A percentile compares a stretch with the other conserved stretches of the same genome.
Conservation (phyloP, 1,140 invertebrate species). For the Aradophagus sp. region DNA sequence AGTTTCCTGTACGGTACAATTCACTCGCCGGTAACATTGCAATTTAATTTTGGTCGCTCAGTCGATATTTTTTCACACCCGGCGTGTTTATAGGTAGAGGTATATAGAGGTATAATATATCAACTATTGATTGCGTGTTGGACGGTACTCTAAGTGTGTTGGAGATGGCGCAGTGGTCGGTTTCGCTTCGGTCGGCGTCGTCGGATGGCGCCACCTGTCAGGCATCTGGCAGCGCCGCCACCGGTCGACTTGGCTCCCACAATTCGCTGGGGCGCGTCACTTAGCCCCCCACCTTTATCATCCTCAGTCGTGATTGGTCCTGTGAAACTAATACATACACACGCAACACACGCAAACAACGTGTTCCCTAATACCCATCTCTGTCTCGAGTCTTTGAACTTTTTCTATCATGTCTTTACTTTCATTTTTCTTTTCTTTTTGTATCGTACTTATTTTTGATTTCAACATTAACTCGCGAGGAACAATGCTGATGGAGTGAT, state of each 20-base stretch:
- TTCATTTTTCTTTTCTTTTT: constrained; percentile 8
- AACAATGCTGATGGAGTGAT: constrained; percentile 36
- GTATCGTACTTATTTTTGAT: no score
- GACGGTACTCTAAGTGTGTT: constrained; percentile 53
- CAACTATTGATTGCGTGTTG: constrained; percentile 55
- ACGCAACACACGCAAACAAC: constrained; percentile 74
- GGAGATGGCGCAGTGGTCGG: constrained; percentile 39
- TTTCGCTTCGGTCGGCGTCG: constrained; percentile 37
- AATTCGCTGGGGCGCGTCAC: constrained; percentile 44
- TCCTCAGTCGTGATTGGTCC: constrained; percentile 70
- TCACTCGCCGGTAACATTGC: constrained; percentile 32
- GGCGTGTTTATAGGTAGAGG: constrained; percentile 24
- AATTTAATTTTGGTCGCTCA: constrained; percentile 17
- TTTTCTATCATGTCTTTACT: constrained; percentile 17
- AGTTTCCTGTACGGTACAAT: constrained; percentile 34
- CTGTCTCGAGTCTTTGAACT: constrained; percentile 41
- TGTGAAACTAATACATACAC: constrained; percentile 77
- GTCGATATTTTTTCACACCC: constrained; percentile 26
- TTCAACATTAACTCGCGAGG: constrained; percentile 14
- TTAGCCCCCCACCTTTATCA: constrained; percentile 63
- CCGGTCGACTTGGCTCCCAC: constrained; percentile 51
- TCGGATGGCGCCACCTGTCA: constrained; percentile 55
- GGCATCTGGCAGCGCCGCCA: constrained; percentile 18
- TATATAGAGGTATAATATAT: constrained; percentile 37
- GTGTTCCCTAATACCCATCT: constrained; percentile 64